These are phyloP conservation scores for Volucella zonaria DNA, from an alignment of 2,888 invertebrate genomes.

Conservation along the genomic window DNA sequence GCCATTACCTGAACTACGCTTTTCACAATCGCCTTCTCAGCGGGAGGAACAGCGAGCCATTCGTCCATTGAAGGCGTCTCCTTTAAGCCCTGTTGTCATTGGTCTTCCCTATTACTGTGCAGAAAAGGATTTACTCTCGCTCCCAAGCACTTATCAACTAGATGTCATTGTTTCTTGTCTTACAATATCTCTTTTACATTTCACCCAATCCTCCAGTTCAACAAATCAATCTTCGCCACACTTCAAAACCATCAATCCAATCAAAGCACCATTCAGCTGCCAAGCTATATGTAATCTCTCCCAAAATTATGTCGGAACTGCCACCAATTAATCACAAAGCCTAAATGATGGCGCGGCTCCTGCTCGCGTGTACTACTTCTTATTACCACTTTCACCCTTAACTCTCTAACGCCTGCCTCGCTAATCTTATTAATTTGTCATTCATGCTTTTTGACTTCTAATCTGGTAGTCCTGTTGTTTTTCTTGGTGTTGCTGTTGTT, in stretches of 20 bases:
- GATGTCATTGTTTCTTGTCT: too few relatives aligned
- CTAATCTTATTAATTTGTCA: slow-evolving; percentile 72
- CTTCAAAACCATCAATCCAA: not conserved
- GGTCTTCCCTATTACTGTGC: too few relatives aligned
- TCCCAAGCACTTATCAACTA: too few relatives aligned
- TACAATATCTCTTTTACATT: too few relatives aligned
- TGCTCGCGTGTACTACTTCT: slow-evolving; percentile 45
- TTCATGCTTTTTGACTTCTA: slow-evolving; percentile 71
- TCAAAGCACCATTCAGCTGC: not conserved
- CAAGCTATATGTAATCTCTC: slow-evolving; percentile 49
- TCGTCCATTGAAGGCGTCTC: too few relatives aligned
- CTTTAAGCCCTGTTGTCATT: too few relatives aligned
- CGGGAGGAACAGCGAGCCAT: too few relatives aligned
- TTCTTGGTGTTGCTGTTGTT: not conserved
- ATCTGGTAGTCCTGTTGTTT: slow-evolving; percentile 50
- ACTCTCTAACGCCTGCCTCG: slow-evolving; percentile 13
- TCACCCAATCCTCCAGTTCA: too few relatives aligned
- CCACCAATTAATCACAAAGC: slow-evolving; percentile 65
- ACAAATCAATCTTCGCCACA: not conserved
- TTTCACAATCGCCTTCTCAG: too few relatives aligned
- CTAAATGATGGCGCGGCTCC: slow-evolving; percentile 61
- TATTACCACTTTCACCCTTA: slow-evolving; percentile 63
- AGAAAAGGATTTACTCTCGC: too few relatives aligned
- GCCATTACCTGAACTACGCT: too few relatives aligned
- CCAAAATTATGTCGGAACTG: slow-evolving; percentile 53